phyloP scores from a whole-genome alignment of 2,888 invertebrate species.

The Pegoplata infirma region DNA sequence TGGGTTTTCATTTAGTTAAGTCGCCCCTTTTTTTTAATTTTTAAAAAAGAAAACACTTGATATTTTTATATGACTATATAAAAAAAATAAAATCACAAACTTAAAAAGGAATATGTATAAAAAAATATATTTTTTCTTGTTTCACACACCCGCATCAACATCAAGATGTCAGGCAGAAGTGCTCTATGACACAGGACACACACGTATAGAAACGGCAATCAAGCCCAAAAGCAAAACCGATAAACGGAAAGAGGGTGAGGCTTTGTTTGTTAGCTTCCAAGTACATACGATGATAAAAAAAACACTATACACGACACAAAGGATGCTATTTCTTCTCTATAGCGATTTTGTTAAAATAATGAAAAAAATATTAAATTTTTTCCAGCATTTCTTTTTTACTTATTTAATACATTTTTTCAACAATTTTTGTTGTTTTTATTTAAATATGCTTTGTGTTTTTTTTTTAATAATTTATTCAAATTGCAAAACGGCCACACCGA shows the following conservation, averaged over 20 bases:
- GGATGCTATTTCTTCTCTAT: constrained; percentile 41
- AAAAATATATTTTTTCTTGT: neutral
- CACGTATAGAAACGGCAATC: constrained; percentile 10
- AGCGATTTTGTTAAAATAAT: neutral
- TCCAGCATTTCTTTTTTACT: no score
- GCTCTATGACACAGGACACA: constrained; percentile 39
- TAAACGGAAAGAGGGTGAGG: constrained; percentile 45
- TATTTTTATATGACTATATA: no score
- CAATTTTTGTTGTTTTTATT: no score
- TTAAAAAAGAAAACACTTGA: constrained; percentile 14
- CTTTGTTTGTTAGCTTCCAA: constrained; percentile 38
- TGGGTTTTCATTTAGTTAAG: neutral
- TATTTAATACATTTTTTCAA: no score
- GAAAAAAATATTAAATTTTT: neutral
- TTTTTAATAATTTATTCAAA: no score
- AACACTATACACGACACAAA: constrained; percentile 16
- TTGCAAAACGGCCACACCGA: no score
- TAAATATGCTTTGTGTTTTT: no score
- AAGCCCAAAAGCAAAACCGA: constrained; percentile 10
- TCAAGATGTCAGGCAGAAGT: constrained; percentile 31
- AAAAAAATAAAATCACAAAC: no score
- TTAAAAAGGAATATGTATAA: neutral
- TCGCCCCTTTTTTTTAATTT: neutral
- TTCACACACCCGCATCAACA: constrained; percentile 24
- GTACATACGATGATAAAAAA: constrained; percentile 25